These are phyloP conservation scores for Halcyon senegalensis DNA, from an alignment of 2,113 vertebrate species.

Conservation along the genomic window DNA sequence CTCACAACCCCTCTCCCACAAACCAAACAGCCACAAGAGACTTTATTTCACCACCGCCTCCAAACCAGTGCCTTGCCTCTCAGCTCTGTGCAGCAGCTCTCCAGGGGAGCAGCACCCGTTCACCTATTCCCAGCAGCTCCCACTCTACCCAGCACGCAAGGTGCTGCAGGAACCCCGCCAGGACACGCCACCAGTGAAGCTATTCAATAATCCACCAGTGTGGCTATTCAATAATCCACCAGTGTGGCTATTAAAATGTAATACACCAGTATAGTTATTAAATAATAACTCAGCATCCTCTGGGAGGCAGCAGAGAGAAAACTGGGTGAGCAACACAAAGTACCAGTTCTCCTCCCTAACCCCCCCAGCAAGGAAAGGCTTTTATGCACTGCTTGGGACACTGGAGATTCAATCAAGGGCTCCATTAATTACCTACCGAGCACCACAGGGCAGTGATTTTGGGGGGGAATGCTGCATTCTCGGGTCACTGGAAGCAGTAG, in stretches of 20 bases:
- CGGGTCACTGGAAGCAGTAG: background rate
- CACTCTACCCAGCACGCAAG: background rate
- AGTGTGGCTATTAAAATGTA: background rate
- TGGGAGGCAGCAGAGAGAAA: background rate
- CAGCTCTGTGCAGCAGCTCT: background rate
- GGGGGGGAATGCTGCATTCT: background rate
- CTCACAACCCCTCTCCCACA: background rate
- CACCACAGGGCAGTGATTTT: background rate
- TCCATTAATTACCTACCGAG: accelerated
- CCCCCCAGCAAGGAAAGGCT: background rate
- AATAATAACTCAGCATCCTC: background rate
- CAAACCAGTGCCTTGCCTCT: background rate
- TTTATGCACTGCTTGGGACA: background rate
- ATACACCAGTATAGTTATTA: background rate
- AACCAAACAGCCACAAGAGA: background rate
- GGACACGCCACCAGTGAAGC: accelerated
- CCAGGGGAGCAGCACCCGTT: background rate
- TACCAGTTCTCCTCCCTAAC: background rate
- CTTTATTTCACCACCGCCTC: background rate
- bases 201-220: background rate
- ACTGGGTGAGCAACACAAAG: background rate
- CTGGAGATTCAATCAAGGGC: background rate
- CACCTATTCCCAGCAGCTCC: background rate
- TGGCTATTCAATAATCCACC: background rate
- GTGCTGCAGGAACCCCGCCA: background rate